A percentile compares a stretch with the other conserved stretches of the same genome.
These are phyloP conservation scores for Smutsia temminckii DNA, from an alignment of 2,797 vertebrate genomes.

Conservation along the genomic window DNA sequence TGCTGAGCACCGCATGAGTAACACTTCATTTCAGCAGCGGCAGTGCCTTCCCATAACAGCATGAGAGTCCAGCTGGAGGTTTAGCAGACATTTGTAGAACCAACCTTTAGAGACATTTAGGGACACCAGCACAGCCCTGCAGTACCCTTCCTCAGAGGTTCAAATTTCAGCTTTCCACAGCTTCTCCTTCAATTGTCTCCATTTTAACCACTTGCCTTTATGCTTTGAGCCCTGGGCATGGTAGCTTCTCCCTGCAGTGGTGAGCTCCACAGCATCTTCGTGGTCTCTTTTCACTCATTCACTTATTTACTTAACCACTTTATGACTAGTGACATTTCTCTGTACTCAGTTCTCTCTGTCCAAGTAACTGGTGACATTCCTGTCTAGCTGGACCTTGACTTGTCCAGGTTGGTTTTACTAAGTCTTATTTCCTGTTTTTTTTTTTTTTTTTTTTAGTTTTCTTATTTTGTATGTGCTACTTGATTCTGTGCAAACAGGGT, in stretches of 20 bases:
- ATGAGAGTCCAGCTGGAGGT: background rate
- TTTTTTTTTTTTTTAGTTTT: background rate
- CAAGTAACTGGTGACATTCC: background rate
- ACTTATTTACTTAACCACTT: background rate
- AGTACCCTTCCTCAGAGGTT: background rate
- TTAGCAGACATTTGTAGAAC: background rate
- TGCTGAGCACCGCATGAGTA: background rate
- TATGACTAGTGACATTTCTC: background rate
- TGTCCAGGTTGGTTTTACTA: background rate
- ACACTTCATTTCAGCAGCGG: background rate
- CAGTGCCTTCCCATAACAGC: background rate
- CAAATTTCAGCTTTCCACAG: background rate
- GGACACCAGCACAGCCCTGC: background rate
- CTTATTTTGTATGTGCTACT: background rate
- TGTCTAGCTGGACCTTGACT: background rate
- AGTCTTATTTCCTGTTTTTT: background rate
- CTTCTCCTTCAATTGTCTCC: background rate
- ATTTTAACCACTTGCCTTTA: background rate
- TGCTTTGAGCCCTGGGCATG: background rate
- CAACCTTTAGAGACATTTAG: background rate
- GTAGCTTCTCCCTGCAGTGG: background rate
- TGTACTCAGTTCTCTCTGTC: background rate
- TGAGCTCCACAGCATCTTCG: background rate
- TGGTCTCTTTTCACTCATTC: background rate
- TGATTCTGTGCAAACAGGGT: background rate